Base-by-base conservation (phyloP, 2,113 vertebrate genomes). In the Scortum barcoo region DNA sequence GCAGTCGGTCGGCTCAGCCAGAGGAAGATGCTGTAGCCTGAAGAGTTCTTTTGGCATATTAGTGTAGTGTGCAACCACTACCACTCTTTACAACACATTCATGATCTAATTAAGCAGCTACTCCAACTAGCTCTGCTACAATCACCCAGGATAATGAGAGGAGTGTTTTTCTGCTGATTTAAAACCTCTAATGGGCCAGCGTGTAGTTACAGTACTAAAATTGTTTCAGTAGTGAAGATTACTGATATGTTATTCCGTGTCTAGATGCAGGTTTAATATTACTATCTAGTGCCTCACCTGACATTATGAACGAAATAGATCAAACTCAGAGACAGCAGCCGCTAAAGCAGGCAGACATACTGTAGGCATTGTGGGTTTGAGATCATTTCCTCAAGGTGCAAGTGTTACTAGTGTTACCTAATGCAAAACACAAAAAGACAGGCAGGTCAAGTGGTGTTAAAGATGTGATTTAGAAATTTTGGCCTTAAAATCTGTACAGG, bases 401-500 rank as follows among this genome's bases (percentile, higher is more conserved):
- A 36, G 33, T 36, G 33, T 36, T 36, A n/a, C n/a, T n/a, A n/a
- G n/a, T n/a, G n/a, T n/a, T n/a, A n/a, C n/a, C n/a, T n/a, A n/a
- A n/a, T n/a, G n/a, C n/a, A n/a, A n/a, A n/a, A n/a, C n/a, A n/a
- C n/a, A 44, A 50, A 48, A 56, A 56, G 10, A 51, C 42, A 26
- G 13, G 20, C 24, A 36, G 13, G 28, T 33, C 36, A 56, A 17
- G 33, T 11, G 44, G 20, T 26, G 66, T 56, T 24, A 58, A 70
- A 57, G 44, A 74, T 19, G 24, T 73, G 40, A 14, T 76, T 76
- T 14, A 22, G 33, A 12, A 46, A 4, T 68, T 66, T 60, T 44
- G 61, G 56, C 16, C 24, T 28, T 26, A 16, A 77, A 61, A 81
- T 78, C 62, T 76, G 44, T 24, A 75, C 17, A 73, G 72, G 63